phyloP scores from a whole-genome alignment of 1,140 invertebrate genomes.

The Plutomurus gul region DNA sequence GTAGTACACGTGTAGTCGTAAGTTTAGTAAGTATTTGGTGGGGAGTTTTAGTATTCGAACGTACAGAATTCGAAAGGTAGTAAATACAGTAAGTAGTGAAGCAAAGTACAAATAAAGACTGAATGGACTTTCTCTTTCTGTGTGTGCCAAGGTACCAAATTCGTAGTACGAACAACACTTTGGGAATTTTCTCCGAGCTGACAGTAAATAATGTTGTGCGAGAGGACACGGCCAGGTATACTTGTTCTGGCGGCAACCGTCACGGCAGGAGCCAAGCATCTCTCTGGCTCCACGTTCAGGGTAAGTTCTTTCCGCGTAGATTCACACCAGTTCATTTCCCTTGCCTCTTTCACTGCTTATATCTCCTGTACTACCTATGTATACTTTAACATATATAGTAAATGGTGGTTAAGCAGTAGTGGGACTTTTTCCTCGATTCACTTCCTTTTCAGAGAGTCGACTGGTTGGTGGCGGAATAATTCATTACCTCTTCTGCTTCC shows the following conservation, averaged over 20 bases:
- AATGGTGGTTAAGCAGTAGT: too few relatives aligned
- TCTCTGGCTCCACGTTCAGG: constrained; percentile 45
- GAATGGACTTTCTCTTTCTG: not conserved
- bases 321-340: not conserved
- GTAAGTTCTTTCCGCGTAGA: not conserved
- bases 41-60: not conserved
- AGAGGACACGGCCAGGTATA: constrained; percentile 53
- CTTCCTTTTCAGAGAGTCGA: not conserved
- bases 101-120: not conserved
- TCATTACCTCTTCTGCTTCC: not conserved
- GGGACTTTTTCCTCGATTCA: not conserved
- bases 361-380: too few relatives aligned
- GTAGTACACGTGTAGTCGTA: too few relatives aligned
- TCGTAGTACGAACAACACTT: constrained; percentile 42
- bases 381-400: too few relatives aligned
- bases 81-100: constrained; percentile 1
- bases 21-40: not conserved
- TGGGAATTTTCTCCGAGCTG: constrained; percentile 53
- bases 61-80: not conserved
- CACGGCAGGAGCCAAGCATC: constrained; percentile 49
- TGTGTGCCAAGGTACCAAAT: constrained; percentile 41
- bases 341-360: too few relatives aligned
- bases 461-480: not conserved
- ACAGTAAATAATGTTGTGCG: constrained; percentile 59
- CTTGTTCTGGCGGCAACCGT: constrained; percentile 54